Evolutionary conservation across 2,113 vertebrate genomes (phyloP), one percentile per base, ranked within the genome.

Genomic region (Brachirus orientalis): DNA sequence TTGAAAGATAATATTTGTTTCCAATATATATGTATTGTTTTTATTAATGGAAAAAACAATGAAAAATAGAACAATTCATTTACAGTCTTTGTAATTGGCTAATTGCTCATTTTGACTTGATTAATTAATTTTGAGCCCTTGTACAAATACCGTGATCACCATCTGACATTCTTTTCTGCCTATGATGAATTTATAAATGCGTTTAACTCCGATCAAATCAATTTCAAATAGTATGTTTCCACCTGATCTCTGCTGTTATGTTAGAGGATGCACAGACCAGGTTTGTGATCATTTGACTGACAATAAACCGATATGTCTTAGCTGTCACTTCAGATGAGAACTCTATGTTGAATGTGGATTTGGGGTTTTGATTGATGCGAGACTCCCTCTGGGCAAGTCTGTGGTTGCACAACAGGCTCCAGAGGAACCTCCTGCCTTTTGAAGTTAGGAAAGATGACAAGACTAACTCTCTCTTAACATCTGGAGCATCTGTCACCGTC

Each of bases 221-320:
- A 28, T 28, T 28, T 28, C 28, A 28, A 28, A 28, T 28, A 46
- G 46, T 52, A 13, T 61, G 20, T 68, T 53, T 64, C 16, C 54
- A 19, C 37, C 38, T 37, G 60, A 72, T 70, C 13, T 44, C 33
- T 69, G 38, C 63, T 61, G 73, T 35, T 51, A 36, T 35, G 11
- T 72, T 16, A 7, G 10, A 10, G 22, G 50, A 47, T 55, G 44
- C 38, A 63, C 10, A 53, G 60, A 58, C 38, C 61, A 37, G 60
- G 33, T 61, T 65, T 46, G 77, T 90, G 79, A 63, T 64, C 54
- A 53, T n/a, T 40, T 58, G 67, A 86, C 69, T 79, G 53, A 71
- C 63, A 64, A 10, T 20, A 36, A 58, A 12, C 44, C 74, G 33
- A 68, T 75, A 74, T 54, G 20, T 62, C 40, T 43, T 28, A 28